Evolutionary conservation across 2,888 invertebrate species (phyloP).

Genomic region (Zygaena filipendulae): DNA sequence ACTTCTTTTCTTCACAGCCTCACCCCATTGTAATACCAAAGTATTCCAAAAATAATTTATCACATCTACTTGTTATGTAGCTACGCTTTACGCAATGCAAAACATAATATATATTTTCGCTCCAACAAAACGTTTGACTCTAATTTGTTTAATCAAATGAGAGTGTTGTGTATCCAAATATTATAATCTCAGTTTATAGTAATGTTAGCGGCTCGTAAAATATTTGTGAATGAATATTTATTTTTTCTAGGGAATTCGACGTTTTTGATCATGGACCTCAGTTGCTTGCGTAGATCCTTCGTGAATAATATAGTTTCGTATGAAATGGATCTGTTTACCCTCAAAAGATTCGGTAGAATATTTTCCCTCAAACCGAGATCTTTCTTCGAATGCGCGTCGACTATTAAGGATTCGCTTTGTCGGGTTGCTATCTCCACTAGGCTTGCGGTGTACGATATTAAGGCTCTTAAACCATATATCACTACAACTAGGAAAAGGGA

Average conservation of each 20-base stretch:
- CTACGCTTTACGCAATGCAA: no score
- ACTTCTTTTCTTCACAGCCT: slow-evolving; percentile 35
- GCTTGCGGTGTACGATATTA: slow-evolving; percentile 34
- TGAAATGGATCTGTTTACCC: slow-evolving; percentile 42
- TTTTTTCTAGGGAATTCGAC: slow-evolving; percentile 22
- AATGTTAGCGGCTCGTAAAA: slow-evolving; percentile 22
- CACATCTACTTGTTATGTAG: no score
- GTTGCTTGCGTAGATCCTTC: slow-evolving; percentile 37
- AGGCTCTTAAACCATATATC: slow-evolving; percentile 32
- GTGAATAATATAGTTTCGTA: slow-evolving; percentile 41
- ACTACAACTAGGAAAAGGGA: slow-evolving; percentile 45
- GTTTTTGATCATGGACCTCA: slow-evolving; percentile 30
- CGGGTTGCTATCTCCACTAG: slow-evolving; percentile 25
- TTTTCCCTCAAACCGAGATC: slow-evolving; percentile 10
- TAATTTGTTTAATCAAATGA: no score
- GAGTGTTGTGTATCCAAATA: no score
- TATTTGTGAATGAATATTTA: slow-evolving; percentile 22
- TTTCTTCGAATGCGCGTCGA: slow-evolving; percentile 13
- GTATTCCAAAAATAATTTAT: slow-evolving; percentile 37
- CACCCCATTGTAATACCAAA: slow-evolving; percentile 29
- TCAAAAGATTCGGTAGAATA: slow-evolving; percentile 33
- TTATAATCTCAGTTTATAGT: no score
- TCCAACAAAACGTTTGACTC: no score
- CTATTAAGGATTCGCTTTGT: slow-evolving; percentile 16
- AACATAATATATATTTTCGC: no score